phyloP scores from a whole-genome alignment of 2,888 invertebrate species.

The Drosophila borborema region DNA sequence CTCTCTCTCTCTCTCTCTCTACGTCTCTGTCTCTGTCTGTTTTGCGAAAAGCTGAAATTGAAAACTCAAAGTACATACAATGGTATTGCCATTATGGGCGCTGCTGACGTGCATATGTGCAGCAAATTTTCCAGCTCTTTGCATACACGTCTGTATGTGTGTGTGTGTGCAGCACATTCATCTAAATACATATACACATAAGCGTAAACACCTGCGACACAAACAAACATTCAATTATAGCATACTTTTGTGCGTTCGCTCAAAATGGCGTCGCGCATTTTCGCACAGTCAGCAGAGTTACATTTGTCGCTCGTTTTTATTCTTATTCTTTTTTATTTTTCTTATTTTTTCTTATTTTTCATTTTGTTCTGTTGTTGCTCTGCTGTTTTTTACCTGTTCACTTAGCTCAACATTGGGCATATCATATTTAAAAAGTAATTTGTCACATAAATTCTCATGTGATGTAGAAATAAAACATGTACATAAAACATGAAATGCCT shows the following conservation, averaged over 20 bases:
- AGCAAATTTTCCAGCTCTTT: constrained; percentile 54
- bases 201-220: constrained; percentile 49
- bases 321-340: background rate
- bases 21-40: constrained; percentile 8
- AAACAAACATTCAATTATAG: constrained; percentile 77
- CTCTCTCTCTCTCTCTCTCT: constrained; percentile 6
- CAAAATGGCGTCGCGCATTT: constrained; percentile 68
- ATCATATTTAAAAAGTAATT: background rate
- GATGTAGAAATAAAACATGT: background rate
- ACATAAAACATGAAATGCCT: background rate
- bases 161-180: constrained; percentile 7
- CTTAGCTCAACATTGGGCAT: background rate
- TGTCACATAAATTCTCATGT: background rate
- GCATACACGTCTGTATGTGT: background rate
- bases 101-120: constrained; percentile 51
- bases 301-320: constrained; percentile 24
- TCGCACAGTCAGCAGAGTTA: constrained; percentile 63
- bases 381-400: constrained; percentile 3
- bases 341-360: background rate
- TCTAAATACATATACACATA: constrained; percentile 6
- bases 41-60: constrained; percentile 68
- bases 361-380: constrained; percentile 13
- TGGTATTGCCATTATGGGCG: constrained; percentile 66
- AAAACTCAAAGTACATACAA: constrained; percentile 75
- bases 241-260: constrained; percentile 74